A percentile compares a stretch with the other conserved stretches of the same genome.
phyloP scores from a whole-genome alignment of 2,888 invertebrate species.

The Drosophila subsilvestris region DNA sequence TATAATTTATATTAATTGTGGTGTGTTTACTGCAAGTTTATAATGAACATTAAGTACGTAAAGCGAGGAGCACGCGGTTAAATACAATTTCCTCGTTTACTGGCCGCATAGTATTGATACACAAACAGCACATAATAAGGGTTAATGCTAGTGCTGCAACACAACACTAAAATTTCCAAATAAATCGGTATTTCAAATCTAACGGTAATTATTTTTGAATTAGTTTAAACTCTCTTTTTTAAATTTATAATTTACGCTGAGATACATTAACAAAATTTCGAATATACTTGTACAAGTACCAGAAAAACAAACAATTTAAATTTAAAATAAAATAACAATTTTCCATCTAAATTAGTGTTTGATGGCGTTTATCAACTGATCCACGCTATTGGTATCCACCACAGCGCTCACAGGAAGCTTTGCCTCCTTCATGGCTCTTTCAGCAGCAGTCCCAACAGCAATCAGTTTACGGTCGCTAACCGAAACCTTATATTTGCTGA shows the following conservation, averaged over 20 bases:
- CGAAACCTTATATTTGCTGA: slow-evolving; percentile 13
- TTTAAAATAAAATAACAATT: not conserved
- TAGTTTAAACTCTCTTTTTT: not conserved
- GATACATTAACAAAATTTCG: slow-evolving; percentile 6
- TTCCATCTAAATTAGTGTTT: slow-evolving; percentile 3
- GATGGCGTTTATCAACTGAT: slow-evolving; percentile 23
- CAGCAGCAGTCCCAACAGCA: slow-evolving; percentile 29
- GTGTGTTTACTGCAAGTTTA: not conserved
- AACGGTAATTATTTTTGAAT: not conserved
- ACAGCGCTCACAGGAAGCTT: slow-evolving; percentile 19
- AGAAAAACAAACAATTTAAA: slow-evolving; percentile 17
- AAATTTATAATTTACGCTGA: no score
- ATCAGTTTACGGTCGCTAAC: slow-evolving; percentile 36
- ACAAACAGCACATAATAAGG: not conserved
- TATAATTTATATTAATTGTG: not conserved
- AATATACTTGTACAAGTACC: not conserved
- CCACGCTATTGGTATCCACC: slow-evolving; percentile 10
- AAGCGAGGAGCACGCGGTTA: not conserved
- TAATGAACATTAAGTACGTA: not conserved
- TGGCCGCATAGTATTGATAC: not conserved
- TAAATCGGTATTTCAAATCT: not conserved
- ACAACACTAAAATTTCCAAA: not conserved
- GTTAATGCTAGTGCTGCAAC: not conserved
- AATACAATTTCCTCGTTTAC: not conserved
- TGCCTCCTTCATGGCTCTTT: slow-evolving; percentile 29